Evolutionary conservation across 2,888 invertebrate genomes (phyloP).

Genomic region (Cryptosula pallasiana): DNA sequence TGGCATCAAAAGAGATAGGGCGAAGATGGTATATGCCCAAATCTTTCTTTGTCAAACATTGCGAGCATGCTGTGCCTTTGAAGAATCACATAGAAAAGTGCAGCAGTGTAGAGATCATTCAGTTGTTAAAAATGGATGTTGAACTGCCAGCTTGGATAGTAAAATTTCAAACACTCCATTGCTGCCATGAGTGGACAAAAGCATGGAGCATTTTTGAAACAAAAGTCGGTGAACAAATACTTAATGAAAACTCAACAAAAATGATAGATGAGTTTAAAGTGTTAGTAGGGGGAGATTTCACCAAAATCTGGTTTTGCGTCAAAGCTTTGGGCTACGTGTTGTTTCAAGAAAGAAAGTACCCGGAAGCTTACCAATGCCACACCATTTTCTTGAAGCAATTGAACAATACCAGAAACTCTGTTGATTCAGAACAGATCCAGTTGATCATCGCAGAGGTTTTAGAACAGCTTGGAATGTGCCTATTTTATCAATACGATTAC

Average conservation of each 20-base stretch:
- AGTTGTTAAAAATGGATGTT: background rate
- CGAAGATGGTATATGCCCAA: background rate
- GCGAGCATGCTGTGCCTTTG: background rate
- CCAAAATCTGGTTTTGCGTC: no score
- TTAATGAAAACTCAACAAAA: background rate
- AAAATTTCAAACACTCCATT: background rate
- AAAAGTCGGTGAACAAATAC: background rate
- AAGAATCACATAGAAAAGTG: background rate
- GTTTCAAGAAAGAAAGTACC: no score
- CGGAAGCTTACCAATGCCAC: no score
- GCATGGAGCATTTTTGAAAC: background rate
- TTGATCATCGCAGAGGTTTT: no score
- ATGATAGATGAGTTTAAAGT: no score
- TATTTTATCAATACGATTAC: no score
- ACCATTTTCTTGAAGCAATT: no score
- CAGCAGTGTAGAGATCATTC: background rate
- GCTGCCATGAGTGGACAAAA: background rate
- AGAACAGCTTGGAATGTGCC: no score
- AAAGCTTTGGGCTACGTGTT: no score
- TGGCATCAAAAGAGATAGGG: background rate
- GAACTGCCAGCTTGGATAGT: background rate
- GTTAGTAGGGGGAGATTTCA: no score
- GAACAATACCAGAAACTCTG: no score
- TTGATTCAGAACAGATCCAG: no score
- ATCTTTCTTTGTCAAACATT: background rate